Percentiles rank a stretch among this genome's conserved stretches.
phyloP scores from a whole-genome alignment of 1,140 invertebrate species.

The Bradynema listronoti region DNA sequence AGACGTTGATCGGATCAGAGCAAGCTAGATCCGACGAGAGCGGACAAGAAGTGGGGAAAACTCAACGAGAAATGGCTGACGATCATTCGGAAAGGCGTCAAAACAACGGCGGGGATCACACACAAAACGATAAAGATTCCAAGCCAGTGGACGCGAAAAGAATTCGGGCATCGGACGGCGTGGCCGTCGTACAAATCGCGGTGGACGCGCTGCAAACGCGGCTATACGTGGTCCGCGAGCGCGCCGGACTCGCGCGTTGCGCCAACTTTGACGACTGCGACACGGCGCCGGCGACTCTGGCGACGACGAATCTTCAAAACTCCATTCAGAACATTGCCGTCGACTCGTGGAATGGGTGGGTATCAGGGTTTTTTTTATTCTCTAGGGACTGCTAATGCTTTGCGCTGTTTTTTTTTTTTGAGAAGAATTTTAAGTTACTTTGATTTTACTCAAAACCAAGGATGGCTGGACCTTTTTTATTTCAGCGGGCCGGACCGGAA shows the following conservation, averaged over 20 bases:
- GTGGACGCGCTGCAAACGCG: conserved; percentile 26
- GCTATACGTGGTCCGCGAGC: conserved; percentile 39
- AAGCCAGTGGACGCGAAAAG: conserved; percentile 1
- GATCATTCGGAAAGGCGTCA: no score
- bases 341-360: conserved; percentile 39
- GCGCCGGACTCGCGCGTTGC: conserved; percentile 32
- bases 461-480: no score
- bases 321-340: conserved; percentile 34
- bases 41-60: no score
- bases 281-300: conserved; percentile 22
- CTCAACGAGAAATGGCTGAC: no score
- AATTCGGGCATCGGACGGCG: conserved; percentile 31
- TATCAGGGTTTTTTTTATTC: background rate
- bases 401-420: no score
- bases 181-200: conserved; percentile 37
- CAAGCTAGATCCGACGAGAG: no score
- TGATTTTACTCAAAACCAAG: no score
- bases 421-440: no score
- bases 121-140: background rate
- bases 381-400: no score
- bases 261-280: conserved; percentile 11
- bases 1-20: no score
- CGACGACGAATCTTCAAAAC: conserved; percentile 21
- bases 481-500: no score
- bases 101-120: background rate